Evolutionary conservation across 2,888 invertebrate species (phyloP).

Genomic region (Odontothrips loti): DNA sequence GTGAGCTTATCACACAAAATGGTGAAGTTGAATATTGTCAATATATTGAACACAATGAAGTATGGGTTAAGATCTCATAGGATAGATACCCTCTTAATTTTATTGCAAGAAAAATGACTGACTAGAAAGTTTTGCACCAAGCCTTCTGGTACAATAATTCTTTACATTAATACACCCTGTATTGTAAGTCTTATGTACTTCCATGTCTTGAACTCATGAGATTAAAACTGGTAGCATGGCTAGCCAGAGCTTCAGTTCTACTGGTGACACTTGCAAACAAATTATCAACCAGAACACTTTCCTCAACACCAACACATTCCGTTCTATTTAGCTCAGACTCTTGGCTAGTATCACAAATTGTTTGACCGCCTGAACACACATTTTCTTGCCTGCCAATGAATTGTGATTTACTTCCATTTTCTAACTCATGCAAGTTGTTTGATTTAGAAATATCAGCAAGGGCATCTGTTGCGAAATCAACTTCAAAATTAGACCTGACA

Average conservation of each 20-base stretch:
- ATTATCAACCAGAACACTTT: conserved; percentile 26
- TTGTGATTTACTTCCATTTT: background rate
- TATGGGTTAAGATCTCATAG: background rate
- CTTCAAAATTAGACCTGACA: background rate
- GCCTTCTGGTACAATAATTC: background rate
- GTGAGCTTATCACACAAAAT: background rate
- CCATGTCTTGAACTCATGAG: conserved; percentile 27
- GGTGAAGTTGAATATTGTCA: background rate
- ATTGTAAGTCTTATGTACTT: background rate
- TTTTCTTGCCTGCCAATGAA: background rate
- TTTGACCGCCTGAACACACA: background rate
- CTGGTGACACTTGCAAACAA: conserved; percentile 29
- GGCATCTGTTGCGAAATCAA: conserved; percentile 2
- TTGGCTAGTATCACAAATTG: background rate
- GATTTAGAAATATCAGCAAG: background rate
- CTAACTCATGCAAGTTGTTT: background rate
- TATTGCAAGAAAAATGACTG: background rate
- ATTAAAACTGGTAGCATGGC: conserved; percentile 30
- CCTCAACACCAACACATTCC: conserved; percentile 16
- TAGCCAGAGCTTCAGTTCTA: conserved; percentile 30
- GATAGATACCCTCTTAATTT: no score
- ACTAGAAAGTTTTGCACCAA: conserved; percentile 7
- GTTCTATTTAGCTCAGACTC: background rate
- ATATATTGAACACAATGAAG: background rate
- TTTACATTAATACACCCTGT: conserved; percentile 1